phyloP scores from a whole-genome alignment of 2,797 vertebrate genomes.

The Peromyscus nudipes region DNA sequence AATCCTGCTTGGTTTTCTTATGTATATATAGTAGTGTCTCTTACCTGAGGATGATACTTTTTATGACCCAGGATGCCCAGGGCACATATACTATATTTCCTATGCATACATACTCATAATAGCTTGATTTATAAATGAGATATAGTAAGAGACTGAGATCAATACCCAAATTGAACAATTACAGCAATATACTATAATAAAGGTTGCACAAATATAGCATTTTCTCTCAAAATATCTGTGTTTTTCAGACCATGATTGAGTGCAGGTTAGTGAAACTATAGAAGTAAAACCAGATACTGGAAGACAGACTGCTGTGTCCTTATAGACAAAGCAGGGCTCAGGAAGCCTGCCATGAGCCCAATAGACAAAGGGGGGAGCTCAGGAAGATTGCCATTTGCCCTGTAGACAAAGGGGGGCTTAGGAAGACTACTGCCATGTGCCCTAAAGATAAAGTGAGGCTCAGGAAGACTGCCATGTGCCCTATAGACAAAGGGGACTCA shows the following conservation, averaged over 20 bases:
- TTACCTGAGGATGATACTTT: background rate
- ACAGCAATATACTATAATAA: background rate
- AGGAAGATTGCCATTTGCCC: fast-evolving
- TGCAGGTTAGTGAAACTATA: background rate
- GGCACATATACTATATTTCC: background rate
- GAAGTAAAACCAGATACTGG: background rate
- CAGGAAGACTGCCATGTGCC: fast-evolving
- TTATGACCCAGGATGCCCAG: background rate
- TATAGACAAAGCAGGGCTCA: background rate
- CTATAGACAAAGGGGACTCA: background rate
- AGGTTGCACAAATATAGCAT: background rate
- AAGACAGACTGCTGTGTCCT: background rate
- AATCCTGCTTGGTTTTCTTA: background rate
- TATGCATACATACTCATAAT: background rate
- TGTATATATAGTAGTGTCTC: background rate
- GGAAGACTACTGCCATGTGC: fast-evolving
- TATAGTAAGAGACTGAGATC: background rate
- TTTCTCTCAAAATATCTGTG: background rate
- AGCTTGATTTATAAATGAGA: background rate
- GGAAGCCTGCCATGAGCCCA: fast-evolving
- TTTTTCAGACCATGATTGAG: background rate
- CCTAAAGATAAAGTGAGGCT: background rate
- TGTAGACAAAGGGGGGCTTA: background rate
- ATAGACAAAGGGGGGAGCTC: background rate
- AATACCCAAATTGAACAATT: background rate